phyloP scores from a whole-genome alignment of 2,888 invertebrate species.

The Resseliella maxima region DNA sequence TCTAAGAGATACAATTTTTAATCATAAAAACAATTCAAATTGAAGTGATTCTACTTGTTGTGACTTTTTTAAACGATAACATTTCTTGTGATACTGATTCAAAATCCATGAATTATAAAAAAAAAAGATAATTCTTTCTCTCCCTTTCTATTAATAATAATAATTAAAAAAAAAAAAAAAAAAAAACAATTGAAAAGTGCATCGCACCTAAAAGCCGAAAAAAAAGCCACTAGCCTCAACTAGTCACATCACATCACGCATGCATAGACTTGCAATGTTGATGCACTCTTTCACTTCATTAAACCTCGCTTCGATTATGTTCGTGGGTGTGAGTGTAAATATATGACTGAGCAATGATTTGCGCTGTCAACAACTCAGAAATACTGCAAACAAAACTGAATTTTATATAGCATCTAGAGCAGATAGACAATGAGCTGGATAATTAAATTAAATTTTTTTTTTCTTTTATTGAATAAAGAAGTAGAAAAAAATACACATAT shows the following conservation, averaged over 20 bases:
- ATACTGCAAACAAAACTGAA: neutral
- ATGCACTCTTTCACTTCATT: neutral
- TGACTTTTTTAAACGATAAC: too few species aligned
- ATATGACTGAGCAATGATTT: too few species aligned
- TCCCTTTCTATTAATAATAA: too few species aligned
- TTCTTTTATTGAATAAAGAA: too few species aligned
- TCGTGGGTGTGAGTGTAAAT: too few species aligned
- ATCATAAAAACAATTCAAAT: too few species aligned
- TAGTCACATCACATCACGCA: too few species aligned
- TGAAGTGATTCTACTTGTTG: too few species aligned
- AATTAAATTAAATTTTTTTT: constrained; percentile 1
- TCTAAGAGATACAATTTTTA: too few species aligned
- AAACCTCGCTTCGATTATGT: neutral
- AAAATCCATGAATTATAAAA: neutral
- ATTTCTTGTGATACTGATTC: too few species aligned
- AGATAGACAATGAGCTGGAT: neutral
- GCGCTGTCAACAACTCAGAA: neutral
- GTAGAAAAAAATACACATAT: neutral
- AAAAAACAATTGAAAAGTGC: constrained; percentile 4
- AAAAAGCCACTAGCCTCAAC: neutral
- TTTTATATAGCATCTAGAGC: neutral
- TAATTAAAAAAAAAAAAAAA: neutral
- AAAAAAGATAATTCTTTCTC: neutral
- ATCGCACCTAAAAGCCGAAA: neutral
- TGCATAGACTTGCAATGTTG: too few species aligned